Evolutionary conservation across 1,140 invertebrate genomes (phyloP).

Genomic region (Leptestheria dahalacensis): DNA sequence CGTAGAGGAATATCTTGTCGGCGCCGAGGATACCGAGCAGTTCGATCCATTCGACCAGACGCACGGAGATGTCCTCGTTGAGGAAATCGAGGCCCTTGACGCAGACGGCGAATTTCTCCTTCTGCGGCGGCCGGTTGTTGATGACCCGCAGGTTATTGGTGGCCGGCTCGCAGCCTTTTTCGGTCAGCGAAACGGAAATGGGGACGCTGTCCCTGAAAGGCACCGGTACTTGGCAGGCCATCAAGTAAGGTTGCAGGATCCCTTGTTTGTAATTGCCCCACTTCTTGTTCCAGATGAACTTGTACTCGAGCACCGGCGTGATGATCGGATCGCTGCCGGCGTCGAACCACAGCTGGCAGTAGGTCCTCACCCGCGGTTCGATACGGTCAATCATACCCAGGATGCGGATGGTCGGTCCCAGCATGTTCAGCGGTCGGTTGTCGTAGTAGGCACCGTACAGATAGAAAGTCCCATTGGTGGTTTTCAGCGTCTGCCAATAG

Average conservation of each 20-base stretch:
- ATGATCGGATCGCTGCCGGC: conserved; percentile 60
- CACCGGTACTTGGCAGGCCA: conserved; percentile 63
- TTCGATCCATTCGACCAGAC: conserved; percentile 90
- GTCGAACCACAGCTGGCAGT: conserved; percentile 83
- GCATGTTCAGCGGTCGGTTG: conserved; percentile 50
- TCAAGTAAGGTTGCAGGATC: conserved; percentile 77
- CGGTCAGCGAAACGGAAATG: conserved; percentile 70
- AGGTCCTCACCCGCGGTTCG: conserved; percentile 61
- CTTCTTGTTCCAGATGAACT: conserved; percentile 85
- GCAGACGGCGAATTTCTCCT: conserved; percentile 79
- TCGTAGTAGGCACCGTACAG: conserved; percentile 81
- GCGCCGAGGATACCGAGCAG: conserved; percentile 69
- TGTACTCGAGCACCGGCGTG: conserved; percentile 61
- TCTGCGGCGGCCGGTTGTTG: conserved; percentile 51
- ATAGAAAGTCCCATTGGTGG: conserved; percentile 70
- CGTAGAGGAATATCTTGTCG: conserved; percentile 83
- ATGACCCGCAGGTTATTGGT: conserved; percentile 76
- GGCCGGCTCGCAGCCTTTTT: conserved; percentile 64
- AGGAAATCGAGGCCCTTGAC: conserved; percentile 87
- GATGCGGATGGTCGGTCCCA: conserved; percentile 67
- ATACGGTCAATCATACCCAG: conserved; percentile 80
- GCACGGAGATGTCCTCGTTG: conserved; percentile 73
- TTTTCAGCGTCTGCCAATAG: conserved; percentile 50
- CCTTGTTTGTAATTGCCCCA: conserved; percentile 89
- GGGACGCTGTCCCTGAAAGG: conserved; percentile 41